phyloP scores from a whole-genome alignment of 2,113 vertebrate genomes.

The Rhipidura dahli region DNA sequence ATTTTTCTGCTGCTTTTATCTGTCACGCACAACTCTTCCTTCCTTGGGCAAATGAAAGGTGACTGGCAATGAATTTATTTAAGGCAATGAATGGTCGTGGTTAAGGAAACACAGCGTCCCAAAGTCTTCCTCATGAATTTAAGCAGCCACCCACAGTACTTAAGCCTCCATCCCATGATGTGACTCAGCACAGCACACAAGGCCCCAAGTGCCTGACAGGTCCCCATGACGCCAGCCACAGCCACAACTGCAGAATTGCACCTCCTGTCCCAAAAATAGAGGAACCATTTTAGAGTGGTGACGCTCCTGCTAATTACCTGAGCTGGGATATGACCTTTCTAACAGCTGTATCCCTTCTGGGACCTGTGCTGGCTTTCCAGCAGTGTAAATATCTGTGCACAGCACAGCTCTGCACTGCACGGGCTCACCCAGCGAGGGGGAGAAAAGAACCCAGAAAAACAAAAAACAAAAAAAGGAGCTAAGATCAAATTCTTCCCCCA shows the following conservation, averaged over 20 bases:
- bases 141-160: background rate
- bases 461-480: background rate
- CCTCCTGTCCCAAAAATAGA: background rate
- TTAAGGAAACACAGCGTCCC: background rate
- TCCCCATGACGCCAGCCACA: fast-evolving
- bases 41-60: fast-evolving
- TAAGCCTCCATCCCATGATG: background rate
- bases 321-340: background rate
- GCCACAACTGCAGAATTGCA: background rate
- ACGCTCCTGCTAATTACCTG: background rate
- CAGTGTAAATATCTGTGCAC: background rate
- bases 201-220: background rate
- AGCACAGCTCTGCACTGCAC: background rate
- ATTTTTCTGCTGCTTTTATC: background rate
- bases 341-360: background rate
- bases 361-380: background rate
- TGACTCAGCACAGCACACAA: background rate
- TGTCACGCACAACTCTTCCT: background rate
- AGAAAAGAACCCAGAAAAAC: background rate
- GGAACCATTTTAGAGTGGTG: background rate
- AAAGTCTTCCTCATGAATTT: background rate
- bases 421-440: fast-evolving
- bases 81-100: background rate
- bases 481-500: background rate
- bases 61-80: background rate